Evolutionary conservation across 1,140 invertebrate genomes (phyloP).

Genomic region (Zaprionus tsacasi): DNA sequence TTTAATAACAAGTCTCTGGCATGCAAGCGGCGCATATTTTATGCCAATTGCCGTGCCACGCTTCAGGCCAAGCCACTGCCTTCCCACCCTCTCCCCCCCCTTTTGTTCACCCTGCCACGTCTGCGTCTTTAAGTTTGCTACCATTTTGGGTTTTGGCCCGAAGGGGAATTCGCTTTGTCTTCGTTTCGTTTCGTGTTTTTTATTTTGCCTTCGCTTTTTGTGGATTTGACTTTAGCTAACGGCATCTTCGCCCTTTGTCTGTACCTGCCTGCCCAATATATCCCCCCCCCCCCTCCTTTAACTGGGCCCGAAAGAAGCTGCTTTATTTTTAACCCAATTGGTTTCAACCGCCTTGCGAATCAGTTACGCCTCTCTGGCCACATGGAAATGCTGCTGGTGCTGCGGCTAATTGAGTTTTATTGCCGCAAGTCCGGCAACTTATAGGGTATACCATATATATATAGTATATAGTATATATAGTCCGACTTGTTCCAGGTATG

Average conservation of each 20-base stretch:
- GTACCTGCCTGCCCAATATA: not conserved
- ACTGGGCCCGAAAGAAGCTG: slow-evolving; percentile 14
- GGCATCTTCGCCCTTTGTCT: slow-evolving; percentile 8
- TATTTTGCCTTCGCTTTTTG: slow-evolving; percentile 3
- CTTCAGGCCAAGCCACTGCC: slow-evolving; percentile 22
- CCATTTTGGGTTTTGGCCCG: not conserved
- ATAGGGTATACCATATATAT: not conserved
- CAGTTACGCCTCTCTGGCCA: slow-evolving; percentile 6
- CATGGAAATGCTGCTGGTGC: not conserved
- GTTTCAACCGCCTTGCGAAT: slow-evolving; percentile 17
- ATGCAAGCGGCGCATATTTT: slow-evolving; percentile 79
- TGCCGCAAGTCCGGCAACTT: slow-evolving; percentile 5
- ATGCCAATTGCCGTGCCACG: slow-evolving; percentile 63
- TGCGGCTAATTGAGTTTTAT: slow-evolving; percentile 26
- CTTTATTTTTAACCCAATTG: slow-evolving; percentile 56
- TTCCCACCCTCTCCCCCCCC: not conserved
- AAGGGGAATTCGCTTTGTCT: slow-evolving; percentile 41
- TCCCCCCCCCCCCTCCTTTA: not conserved
- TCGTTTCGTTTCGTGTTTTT: not conserved
- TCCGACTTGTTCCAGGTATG: not conserved
- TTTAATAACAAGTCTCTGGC: slow-evolving; percentile 80
- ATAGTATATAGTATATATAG: not conserved
- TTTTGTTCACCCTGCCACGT: too few species aligned
- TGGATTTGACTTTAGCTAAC: not conserved
- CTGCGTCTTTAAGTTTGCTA: slow-evolving; percentile 2